Conservation (phyloP, 92 coral and sea anemone genomes). For the Porites lobata region DNA sequence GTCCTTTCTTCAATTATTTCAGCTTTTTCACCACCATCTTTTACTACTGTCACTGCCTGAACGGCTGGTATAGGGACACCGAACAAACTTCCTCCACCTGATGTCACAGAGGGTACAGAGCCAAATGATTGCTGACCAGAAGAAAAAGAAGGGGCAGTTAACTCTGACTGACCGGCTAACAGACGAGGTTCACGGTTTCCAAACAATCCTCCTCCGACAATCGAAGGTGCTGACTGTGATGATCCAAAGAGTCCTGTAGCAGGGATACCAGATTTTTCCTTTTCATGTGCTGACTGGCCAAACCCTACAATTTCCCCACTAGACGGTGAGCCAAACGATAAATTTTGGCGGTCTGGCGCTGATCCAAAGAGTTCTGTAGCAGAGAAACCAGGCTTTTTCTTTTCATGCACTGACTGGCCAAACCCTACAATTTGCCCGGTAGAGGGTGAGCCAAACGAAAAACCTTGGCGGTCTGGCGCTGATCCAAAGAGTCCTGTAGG, state of each 20-base stretch:
- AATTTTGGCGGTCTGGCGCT: no score
- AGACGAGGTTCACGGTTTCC: not conserved
- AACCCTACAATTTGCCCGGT: no score
- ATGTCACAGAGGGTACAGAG: not conserved
- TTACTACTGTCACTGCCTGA: not conserved
- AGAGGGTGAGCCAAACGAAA: not conserved
- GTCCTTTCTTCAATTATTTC: not conserved
- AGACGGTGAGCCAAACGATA: no score
- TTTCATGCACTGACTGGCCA: not conserved
- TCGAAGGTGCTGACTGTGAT: not conserved
- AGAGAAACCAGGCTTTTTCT: not conserved
- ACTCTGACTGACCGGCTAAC: no score
- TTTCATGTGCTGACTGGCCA: no score
- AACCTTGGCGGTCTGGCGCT: no score
- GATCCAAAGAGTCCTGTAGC: not conserved
- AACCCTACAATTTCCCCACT: no score
- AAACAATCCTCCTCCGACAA: not conserved
- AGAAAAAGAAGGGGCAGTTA: not conserved
- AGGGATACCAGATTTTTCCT: not conserved
- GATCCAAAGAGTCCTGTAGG: not conserved
- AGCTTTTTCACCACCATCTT: not conserved
- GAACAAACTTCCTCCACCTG: not conserved
- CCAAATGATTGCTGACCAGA: not conserved
- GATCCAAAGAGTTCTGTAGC: constrained; percentile 2
- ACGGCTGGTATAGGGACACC: not conserved